A percentile compares a stretch with the other conserved stretches of the same genome.
phyloP scores from a whole-genome alignment of 2,888 invertebrate species.

The Noctua janthina region DNA sequence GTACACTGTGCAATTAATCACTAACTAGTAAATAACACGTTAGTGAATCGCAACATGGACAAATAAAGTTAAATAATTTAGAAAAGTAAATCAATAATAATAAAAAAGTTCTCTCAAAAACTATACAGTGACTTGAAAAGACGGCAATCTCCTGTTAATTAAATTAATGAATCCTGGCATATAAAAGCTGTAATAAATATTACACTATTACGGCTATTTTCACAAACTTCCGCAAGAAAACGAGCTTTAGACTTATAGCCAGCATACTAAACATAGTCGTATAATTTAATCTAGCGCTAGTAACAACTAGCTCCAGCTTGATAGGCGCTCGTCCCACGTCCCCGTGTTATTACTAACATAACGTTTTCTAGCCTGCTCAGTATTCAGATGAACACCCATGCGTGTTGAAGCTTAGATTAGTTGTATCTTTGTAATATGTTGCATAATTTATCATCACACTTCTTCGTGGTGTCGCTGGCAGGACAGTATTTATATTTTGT shows the following conservation, averaged over 20 bases:
- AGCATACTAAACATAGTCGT: neutral
- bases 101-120: neutral
- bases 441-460: neutral
- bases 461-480: neutral
- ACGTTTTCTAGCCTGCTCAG: conserved; percentile 23
- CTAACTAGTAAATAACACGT: neutral
- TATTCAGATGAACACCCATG: conserved; percentile 19
- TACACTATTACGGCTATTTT: neutral
- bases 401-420: neutral
- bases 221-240: neutral
- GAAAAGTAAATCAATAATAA: neutral
- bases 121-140: neutral
- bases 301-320: neutral
- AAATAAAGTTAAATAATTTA: neutral
- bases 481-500: neutral
- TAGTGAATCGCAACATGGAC: neutral
- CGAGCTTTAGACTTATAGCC: neutral
- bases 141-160: neutral
- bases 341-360: conserved; percentile 4
- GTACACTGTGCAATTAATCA: neutral
- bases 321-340: conserved; percentile 5
- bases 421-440: neutral
- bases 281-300: conserved; percentile 12
- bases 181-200: neutral
- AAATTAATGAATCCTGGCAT: too few species aligned